These are phyloP conservation scores for Naja naja DNA, from an alignment of 2,113 vertebrate genomes.

Conservation along the genomic window DNA sequence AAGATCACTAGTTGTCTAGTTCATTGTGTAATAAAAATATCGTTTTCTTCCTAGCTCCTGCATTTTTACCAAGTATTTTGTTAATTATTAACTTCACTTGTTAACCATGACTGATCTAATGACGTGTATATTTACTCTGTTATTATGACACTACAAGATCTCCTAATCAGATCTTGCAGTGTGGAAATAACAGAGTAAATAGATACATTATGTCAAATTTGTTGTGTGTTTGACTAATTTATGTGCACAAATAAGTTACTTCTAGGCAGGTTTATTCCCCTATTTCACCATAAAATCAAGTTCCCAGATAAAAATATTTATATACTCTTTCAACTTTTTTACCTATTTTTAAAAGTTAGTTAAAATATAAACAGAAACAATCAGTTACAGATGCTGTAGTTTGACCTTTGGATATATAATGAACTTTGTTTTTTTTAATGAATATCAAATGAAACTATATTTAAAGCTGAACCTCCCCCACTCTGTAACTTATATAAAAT, in stretches of 20 bases:
- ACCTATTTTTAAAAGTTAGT: not conserved
- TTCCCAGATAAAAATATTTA: not conserved
- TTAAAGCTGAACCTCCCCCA: not conserved
- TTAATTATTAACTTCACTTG: not conserved
- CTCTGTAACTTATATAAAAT: not conserved
- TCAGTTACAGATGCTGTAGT: not conserved
- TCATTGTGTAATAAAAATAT: not conserved
- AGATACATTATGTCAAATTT: not conserved
- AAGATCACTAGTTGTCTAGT: not conserved
- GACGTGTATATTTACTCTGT: not conserved
- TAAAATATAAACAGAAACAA: not conserved
- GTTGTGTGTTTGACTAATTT: not conserved
- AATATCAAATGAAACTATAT: not conserved
- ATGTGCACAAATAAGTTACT: not conserved
- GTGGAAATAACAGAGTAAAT: not conserved
- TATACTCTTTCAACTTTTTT: not conserved
- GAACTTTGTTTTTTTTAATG: not conserved
- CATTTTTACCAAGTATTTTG: not conserved
- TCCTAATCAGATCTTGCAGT: not conserved
- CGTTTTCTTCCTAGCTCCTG: not conserved
- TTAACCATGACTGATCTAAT: not conserved
- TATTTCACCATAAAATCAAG: not conserved
- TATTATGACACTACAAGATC: not conserved
- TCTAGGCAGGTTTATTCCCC: not conserved
- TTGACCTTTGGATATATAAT: not conserved